Conservation (phyloP, 2,113 vertebrate genomes). For the Acrocephalus arundinaceus region DNA sequence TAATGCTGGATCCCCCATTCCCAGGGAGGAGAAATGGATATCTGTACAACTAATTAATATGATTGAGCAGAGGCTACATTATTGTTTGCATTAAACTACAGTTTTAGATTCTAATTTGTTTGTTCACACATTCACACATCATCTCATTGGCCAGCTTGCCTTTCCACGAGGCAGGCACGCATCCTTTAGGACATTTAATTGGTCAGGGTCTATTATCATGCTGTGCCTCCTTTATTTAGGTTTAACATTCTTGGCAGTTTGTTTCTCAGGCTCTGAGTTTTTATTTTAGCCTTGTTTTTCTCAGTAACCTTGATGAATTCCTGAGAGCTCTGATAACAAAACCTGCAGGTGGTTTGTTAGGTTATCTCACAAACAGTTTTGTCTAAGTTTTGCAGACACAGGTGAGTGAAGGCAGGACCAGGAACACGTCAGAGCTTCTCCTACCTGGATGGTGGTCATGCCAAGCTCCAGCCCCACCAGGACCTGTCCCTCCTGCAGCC, state of each 20-base stretch:
- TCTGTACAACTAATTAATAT: no score
- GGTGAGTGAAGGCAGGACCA: not conserved
- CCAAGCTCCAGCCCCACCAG: conserved; percentile 88
- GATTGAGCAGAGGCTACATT: no score
- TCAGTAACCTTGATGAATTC: not conserved
- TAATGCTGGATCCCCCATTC: not conserved
- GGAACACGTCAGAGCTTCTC: not conserved
- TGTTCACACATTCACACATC: no score
- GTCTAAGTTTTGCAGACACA: not conserved
- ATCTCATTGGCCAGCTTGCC: no score
- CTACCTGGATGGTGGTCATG: conserved; percentile 90
- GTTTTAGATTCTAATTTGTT: not conserved
- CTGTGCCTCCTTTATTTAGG: not conserved
- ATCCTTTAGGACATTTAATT: not conserved
- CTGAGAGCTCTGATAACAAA: not conserved
- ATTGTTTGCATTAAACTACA: not conserved
- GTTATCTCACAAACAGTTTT: no score
- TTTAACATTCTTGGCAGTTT: not conserved
- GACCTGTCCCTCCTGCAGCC: conserved; percentile 81
- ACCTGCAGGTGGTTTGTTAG: no score
- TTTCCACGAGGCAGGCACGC: no score
- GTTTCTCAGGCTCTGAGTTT: not conserved
- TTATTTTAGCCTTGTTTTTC: not conserved
- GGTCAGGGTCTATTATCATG: no score
- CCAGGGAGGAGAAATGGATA: not conserved